Base-by-base conservation (phyloP, 2,888 invertebrate species). In the Oscheius sp. region DNA sequence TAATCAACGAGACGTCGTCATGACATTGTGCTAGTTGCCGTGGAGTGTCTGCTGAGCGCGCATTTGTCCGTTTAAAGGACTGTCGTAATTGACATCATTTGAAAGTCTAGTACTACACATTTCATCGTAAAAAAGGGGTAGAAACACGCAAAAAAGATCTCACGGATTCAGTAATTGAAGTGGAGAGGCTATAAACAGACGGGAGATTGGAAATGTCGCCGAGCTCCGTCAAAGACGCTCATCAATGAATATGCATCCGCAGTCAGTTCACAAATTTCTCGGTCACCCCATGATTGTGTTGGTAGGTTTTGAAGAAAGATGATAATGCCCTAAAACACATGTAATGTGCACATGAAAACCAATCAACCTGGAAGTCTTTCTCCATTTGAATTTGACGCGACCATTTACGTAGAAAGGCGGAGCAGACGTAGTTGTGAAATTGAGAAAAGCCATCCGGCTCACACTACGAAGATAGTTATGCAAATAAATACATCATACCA, bases 401-500 rank as follows among this genome's bases (percentile, higher is more conserved):
- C 95, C 97, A 99, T 87, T 95, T 94, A 13, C 96, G 92, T 9
- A 99, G 92, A 91, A 99, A 99, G 5, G 99, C 96, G 13, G 98
- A 99, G 91, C 98, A 98, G 0, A 99, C 97, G 90, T 99, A 99
- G 29, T 98, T 92, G 89, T 99, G 98, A 92, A 99, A 98, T 73
- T 94, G 93, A 2, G 97, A 96, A 91, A 99, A 98, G 37, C 95
- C 95, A 91, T 97, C 96, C 0, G 94, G 94, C 90, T 92, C 92
- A 73, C 91, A 89, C 91, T 91, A 84, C 62, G 89, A 87, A 55
- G 55, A 21, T 3, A 53, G 2, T n/a, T n/a, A 42, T 42, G 21
- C 4, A 32, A 3, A 21, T 37, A 55, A 13, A 33, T 5, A 42
- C n/a, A 4, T 7, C 47, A 70, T 29, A 98, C 96, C 84, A 97